These are phyloP conservation scores for Schizopygopsis malacanthus DNA, from an alignment of 2,797 vertebrate genomes.

Conservation along the genomic window DNA sequence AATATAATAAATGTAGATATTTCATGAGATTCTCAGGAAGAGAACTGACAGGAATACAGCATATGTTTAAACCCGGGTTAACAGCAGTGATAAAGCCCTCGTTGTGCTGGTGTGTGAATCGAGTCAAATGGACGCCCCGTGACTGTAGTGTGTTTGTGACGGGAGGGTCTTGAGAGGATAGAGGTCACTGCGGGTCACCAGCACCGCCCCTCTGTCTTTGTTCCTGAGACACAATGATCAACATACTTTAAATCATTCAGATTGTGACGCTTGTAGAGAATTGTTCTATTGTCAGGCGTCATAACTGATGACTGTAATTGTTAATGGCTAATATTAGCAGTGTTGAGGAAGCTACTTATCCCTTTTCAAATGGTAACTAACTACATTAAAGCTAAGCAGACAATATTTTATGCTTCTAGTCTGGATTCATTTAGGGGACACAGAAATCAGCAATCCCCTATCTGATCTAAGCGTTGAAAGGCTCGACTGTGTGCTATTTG, in stretches of 20 bases:
- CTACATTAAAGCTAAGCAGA: too few species aligned
- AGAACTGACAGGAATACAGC: not conserved
- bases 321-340: not conserved
- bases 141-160: not conserved
- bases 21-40: not conserved
- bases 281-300: not conserved
- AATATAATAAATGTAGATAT: not conserved
- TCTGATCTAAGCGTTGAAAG: not conserved
- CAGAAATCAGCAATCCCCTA: not conserved
- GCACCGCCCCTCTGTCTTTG: not conserved
- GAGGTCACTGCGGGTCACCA: constrained; percentile 36
- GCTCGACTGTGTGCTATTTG: not conserved
- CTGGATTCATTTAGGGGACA: not conserved
- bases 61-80: not conserved
- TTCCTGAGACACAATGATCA: constrained; percentile 24
- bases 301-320: not conserved
- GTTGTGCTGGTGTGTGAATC: constrained; percentile 36
- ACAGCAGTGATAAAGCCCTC: constrained; percentile 9
- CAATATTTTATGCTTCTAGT: not conserved
- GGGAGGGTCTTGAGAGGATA: not conserved
- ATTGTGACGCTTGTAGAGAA: constrained; percentile 53
- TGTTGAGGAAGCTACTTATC: not conserved
- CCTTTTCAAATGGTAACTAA: not conserved
- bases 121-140: constrained; percentile 4
- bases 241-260: constrained; percentile 65